Conservation (phyloP, 2,888 invertebrate genomes). For the Helobdella robusta region DNA sequence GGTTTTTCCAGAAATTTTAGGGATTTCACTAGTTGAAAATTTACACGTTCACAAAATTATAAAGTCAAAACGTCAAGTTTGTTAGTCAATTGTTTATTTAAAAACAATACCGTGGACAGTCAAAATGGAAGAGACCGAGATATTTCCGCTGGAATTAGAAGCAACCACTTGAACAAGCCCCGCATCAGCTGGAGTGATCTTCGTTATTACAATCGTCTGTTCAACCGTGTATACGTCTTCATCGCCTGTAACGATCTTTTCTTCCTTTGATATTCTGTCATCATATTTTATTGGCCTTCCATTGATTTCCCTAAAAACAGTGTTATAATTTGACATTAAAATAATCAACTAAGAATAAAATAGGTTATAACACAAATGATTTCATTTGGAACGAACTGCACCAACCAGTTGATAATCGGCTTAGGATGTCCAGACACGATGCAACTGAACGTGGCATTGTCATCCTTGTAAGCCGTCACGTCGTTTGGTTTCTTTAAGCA, state of each 20-base stretch:
- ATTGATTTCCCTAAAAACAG: too few species aligned
- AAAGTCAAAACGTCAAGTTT: too few species aligned
- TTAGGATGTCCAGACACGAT: background rate
- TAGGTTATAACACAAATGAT: background rate
- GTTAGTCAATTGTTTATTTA: too few species aligned
- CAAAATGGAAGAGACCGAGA: background rate
- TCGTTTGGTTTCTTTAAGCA: background rate
- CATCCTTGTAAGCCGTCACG: background rate
- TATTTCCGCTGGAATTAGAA: background rate
- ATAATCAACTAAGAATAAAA: too few species aligned
- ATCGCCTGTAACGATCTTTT: background rate
- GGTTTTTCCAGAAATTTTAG: too few species aligned
- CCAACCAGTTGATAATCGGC: background rate
- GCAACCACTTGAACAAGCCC: conserved; percentile 10
- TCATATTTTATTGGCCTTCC: too few species aligned
- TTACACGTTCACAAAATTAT: too few species aligned
- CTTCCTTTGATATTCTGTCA: background rate
- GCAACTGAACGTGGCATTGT: background rate
- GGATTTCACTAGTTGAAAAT: too few species aligned
- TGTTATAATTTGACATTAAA: too few species aligned
- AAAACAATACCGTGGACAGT: too few species aligned
- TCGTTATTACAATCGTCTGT: background rate
- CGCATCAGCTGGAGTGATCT: background rate
- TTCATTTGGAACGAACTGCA: background rate
- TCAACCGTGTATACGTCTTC: background rate